phyloP scores from a whole-genome alignment of 1,140 invertebrate species.

The Agrypnia vestita region DNA sequence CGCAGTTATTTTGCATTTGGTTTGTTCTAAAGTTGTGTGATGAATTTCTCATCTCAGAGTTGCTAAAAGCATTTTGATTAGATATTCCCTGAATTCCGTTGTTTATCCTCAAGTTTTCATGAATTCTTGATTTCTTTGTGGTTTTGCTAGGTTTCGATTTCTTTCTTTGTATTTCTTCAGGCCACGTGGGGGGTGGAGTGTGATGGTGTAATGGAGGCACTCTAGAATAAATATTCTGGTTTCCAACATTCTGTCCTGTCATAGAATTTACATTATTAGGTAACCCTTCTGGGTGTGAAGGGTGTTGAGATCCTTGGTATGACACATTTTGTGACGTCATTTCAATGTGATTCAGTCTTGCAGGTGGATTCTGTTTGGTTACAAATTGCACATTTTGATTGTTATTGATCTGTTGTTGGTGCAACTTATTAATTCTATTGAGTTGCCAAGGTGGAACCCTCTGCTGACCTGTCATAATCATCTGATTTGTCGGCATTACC shows the following conservation, averaged over 20 bases:
- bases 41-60: slow-evolving; percentile 48
- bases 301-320: slow-evolving; percentile 61
- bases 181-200: slow-evolving; percentile 76
- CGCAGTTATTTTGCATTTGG: slow-evolving; percentile 40
- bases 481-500: slow-evolving; percentile 69
- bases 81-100: slow-evolving; percentile 31
- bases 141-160: slow-evolving; percentile 75
- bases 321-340: slow-evolving; percentile 34
- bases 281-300: slow-evolving; percentile 62
- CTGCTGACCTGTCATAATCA: slow-evolving; percentile 69
- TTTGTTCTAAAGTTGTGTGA: slow-evolving; percentile 43
- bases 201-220: slow-evolving; percentile 83
- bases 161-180: slow-evolving; percentile 78
- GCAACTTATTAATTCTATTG: slow-evolving; percentile 68
- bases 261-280: slow-evolving; percentile 22
- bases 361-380: slow-evolving; percentile 39
- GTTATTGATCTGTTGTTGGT: slow-evolving; percentile 65
- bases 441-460: slow-evolving; percentile 79
- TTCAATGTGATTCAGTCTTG: slow-evolving; percentile 47
- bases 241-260: slow-evolving; percentile 45
- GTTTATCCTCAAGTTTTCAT: slow-evolving; percentile 52
- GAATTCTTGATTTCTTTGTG: slow-evolving; percentile 73
- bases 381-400: slow-evolving; percentile 54
- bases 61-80: slow-evolving; percentile 46
- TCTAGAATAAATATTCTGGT: slow-evolving; percentile 74